Conservation (phyloP, 2,113 vertebrate species). For the Paralichthys olivaceus region DNA sequence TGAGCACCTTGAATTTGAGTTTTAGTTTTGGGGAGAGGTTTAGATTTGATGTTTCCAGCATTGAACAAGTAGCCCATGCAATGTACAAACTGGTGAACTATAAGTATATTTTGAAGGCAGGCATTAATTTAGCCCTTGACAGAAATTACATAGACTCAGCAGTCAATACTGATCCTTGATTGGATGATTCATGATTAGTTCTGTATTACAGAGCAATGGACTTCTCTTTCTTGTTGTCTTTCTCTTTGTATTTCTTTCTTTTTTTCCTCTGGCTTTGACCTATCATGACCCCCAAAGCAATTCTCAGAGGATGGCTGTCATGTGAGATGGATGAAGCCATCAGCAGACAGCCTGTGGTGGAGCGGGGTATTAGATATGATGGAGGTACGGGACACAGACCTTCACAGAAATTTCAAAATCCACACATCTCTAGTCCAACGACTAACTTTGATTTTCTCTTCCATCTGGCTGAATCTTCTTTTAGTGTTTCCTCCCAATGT, state of each 20-base stretch:
- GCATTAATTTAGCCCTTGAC: neutral
- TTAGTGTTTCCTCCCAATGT: neutral
- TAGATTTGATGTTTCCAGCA: neutral
- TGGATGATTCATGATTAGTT: conserved; percentile 12
- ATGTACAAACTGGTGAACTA: neutral
- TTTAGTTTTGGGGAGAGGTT: neutral
- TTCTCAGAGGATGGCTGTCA: conserved; percentile 59
- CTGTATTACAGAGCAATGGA: conserved; percentile 12
- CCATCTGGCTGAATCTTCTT: neutral
- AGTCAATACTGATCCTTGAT: conserved; percentile 24
- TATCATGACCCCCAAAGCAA: conserved; percentile 39
- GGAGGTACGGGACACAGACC: conserved; percentile 12
- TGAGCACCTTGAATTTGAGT: too few relatives aligned
- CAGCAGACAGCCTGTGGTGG: conserved; percentile 39
- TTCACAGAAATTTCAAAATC: conserved; percentile 23
- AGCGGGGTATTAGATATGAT: conserved; percentile 24
- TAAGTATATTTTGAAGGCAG: neutral
- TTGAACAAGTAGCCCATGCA: neutral
- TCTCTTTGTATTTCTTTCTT: conserved; percentile 8
- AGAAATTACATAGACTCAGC: neutral
- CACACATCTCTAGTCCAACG: conserved; percentile 8
- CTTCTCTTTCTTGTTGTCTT: neutral
- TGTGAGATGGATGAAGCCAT: conserved; percentile 63
- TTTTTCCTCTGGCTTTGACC: conserved; percentile 34
- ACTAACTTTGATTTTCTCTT: neutral